These are phyloP conservation scores for Gasterosteus nipponicus DNA, from an alignment of 2,113 vertebrate species.

Conservation along the genomic window DNA sequence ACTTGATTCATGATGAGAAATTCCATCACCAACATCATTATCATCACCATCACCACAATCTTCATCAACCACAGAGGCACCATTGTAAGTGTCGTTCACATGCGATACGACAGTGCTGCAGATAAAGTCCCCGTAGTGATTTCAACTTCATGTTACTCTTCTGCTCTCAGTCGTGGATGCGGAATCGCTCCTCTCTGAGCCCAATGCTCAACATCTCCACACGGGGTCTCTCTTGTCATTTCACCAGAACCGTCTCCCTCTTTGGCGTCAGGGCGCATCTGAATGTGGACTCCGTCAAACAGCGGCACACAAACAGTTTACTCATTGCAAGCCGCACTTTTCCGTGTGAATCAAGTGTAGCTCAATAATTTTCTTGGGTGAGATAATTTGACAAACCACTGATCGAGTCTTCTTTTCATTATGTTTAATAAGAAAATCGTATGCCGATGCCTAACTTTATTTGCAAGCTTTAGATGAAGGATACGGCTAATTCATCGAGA, in stretches of 20 bases:
- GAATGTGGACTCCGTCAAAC: constrained; percentile 47
- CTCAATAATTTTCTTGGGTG: background rate
- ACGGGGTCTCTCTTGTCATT: constrained; percentile 78
- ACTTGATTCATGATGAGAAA: constrained; percentile 15
- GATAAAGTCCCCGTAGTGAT: constrained; percentile 2
- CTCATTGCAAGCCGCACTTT: constrained; percentile 32
- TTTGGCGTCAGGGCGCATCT: constrained; percentile 10
- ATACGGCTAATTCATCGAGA: background rate
- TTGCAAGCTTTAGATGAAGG: background rate
- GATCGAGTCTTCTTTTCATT: constrained; percentile 12
- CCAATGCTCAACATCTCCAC: constrained; percentile 51
- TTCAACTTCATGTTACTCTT: constrained; percentile 52
- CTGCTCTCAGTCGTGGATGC: constrained; percentile 32
- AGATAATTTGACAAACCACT: constrained; percentile 36
- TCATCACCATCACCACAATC: background rate
- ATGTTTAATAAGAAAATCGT: constrained; percentile 29
- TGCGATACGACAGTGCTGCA: background rate
- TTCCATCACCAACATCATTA: background rate
- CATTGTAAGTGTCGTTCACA: background rate
- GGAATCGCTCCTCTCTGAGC: background rate
- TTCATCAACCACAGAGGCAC: background rate
- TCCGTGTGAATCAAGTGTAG: constrained; percentile 21
- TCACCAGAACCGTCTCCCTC: constrained; percentile 27
- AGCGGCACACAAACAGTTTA: constrained; percentile 30
- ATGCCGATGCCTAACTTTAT: constrained; percentile 1